phyloP scores from a whole-genome alignment of 2,797 vertebrate genomes.

The Xenentodon cancila region DNA sequence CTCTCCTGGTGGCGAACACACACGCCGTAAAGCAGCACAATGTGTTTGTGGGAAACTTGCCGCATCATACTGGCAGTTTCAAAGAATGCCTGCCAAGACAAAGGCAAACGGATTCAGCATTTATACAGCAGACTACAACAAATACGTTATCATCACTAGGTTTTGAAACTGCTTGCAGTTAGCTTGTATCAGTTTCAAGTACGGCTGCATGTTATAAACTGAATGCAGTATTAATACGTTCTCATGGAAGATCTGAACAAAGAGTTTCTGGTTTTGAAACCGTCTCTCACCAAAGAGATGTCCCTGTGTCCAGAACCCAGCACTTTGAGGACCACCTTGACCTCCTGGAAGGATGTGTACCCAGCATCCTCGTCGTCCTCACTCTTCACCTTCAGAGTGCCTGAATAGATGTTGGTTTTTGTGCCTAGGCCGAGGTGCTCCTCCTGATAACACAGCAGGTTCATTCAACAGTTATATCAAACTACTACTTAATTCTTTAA shows the following conservation, averaged over 20 bases:
- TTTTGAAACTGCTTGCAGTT: neutral
- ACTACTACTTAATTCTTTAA: too few species aligned
- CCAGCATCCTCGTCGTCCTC: conserved; percentile 85
- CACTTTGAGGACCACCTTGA: conserved; percentile 96
- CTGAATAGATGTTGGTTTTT: conserved; percentile 92
- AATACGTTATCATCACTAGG: neutral
- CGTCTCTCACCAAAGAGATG: conserved; percentile 91
- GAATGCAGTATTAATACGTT: neutral
- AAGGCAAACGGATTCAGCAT: neutral
- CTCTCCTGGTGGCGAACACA: conserved; percentile 95
- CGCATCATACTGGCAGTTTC: conserved; percentile 98
- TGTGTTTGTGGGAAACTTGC: conserved; percentile 97
- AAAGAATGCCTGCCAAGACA: conserved; percentile 89
- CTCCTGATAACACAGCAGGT: conserved; percentile 73
- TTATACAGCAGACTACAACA: neutral
- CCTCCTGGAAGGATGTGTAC: conserved; percentile 83
- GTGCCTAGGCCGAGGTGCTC: conserved; percentile 95
- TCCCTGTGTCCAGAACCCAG: conserved; percentile 95
- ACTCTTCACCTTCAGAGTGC: conserved; percentile 88
- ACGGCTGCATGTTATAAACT: neutral
- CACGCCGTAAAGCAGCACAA: conserved; percentile 93
- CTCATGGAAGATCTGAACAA: neutral
- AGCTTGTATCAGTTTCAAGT: neutral
- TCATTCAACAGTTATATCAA: neutral
- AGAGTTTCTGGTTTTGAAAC: neutral